phyloP scores from a whole-genome alignment of 2,888 invertebrate genomes.

The Drosophila tripunctata region DNA sequence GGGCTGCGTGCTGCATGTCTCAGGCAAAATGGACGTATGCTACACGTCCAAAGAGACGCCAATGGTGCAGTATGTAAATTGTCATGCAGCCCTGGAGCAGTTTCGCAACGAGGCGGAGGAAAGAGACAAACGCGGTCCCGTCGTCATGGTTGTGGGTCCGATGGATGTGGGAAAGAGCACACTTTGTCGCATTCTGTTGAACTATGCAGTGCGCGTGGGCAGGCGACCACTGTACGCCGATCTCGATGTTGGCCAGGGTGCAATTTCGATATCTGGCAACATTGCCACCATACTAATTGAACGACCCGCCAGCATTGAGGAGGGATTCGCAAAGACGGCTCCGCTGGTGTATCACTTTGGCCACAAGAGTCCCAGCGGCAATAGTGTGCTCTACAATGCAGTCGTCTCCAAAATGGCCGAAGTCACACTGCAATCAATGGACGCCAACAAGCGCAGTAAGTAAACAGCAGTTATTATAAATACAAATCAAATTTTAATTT shows the following conservation, averaged over 20 bases:
- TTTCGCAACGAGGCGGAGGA: conserved; percentile 93
- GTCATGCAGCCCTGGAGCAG: conserved; percentile 97
- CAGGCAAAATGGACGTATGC: conserved; percentile 95
- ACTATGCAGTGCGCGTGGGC: conserved; percentile 97
- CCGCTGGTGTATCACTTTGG: conserved; percentile 98
- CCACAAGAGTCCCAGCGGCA: conserved; percentile 90
- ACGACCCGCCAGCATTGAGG: conserved; percentile 96
- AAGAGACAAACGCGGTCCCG: conserved; percentile 89
- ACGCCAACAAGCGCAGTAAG: conserved; percentile 93
- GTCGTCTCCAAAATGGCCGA: conserved; percentile 93
- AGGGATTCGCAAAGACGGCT: conserved; percentile 96
- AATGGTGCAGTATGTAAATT: conserved; percentile 97
- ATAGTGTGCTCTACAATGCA: conserved; percentile 93
- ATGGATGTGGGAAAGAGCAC: conserved; percentile 99
- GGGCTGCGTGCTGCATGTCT: conserved; percentile 93
- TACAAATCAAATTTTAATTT: too few relatives aligned
- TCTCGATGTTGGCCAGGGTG: conserved; percentile 97
- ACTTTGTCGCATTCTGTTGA: conserved; percentile 92
- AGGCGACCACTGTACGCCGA: conserved; percentile 96
- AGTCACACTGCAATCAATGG: conserved; percentile 92
- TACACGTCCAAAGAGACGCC: conserved; percentile 98
- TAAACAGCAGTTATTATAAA: background rate
- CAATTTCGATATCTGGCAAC: conserved; percentile 95
- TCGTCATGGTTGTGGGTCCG: conserved; percentile 96
- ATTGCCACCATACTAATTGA: conserved; percentile 96